A percentile compares a stretch with the other conserved stretches of the same genome.
These are phyloP conservation scores for Oxyura jamaicensis DNA, from an alignment of 2,113 vertebrate genomes.

Conservation along the genomic window DNA sequence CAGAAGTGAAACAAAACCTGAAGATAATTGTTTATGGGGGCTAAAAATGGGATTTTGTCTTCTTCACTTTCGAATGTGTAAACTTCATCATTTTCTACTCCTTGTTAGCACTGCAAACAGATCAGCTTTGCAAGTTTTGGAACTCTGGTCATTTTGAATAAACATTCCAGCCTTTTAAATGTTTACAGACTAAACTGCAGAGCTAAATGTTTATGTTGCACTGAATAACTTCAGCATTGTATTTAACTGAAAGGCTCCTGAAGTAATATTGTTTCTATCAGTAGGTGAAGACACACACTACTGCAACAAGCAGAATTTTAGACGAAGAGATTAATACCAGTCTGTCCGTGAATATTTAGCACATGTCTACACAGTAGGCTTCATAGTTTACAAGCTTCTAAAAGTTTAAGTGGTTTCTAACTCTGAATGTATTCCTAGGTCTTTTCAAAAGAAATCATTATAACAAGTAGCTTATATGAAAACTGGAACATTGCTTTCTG, in stretches of 20 bases:
- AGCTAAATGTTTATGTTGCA: constrained; percentile 52
- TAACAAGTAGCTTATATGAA: neutral
- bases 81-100: neutral
- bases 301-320: neutral
- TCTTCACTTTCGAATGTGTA: neutral
- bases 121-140: constrained; percentile 46
- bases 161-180: constrained; percentile 53
- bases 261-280: constrained; percentile 57
- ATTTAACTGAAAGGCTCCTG: constrained; percentile 26
- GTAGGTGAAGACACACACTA: constrained; percentile 34
- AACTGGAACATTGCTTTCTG: neutral
- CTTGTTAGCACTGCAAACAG: constrained; percentile 1
- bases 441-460: neutral
- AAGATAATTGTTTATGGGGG: neutral
- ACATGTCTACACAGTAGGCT: neutral
- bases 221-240: constrained; percentile 23
- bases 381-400: neutral
- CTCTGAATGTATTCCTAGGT: neutral
- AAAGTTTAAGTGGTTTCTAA: neutral
- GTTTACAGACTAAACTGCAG: constrained; percentile 56
- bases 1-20: neutral
- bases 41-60: neutral
- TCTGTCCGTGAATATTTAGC: neutral
- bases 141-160: neutral
- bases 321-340: neutral